Evolutionary conservation across 2,888 invertebrate species (phyloP), one percentile per base, ranked within the genome.

Genomic region (Sarcophaga variegata): DNA sequence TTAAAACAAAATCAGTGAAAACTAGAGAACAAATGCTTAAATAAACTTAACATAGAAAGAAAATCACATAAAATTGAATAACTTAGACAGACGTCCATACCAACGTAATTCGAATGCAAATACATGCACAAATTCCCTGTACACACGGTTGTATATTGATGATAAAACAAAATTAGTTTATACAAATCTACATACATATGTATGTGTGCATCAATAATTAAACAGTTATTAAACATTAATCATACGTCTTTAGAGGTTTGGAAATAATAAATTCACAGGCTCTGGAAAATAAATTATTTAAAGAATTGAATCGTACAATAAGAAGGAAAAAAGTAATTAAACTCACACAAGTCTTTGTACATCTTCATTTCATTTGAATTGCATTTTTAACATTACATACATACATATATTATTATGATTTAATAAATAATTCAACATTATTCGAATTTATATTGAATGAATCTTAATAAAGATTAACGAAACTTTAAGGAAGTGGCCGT

Each of bases 221-320:
- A 60, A 74, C 59, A 72, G 60, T 74, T 74, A 62, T 45, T 60
- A 45, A 20, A 22, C 22, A 74, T 74, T 62, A 74, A 62, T 74
- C 72, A 74, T 62, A 62, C 45, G 62, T 74, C 72, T 74, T 14
- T 12, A 14, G 37, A 45, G 62, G 45, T 17, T 27, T 74, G 22
- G 45, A 20, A 62, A 5, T 45, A 47, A 20, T 74, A 20, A 62
- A 12, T 74, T 45, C 8, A 20, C 45, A 60, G 62, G 45, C 8
- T 62, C 45, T 62, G 72, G 72, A 62, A 74, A 74, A 60, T 60
- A 74, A 74, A 74, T 74, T 20, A 62, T 45, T 45, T 62, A 37
- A 62, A 20, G 22, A 54, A 14, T 49, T 14, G 49, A 12, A 49
- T 14, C 49, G 14, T 49, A 49, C 1, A 49, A 49, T 37, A 37